Base-by-base conservation (phyloP, 2,797 vertebrate species). In the Chanos chanos region DNA sequence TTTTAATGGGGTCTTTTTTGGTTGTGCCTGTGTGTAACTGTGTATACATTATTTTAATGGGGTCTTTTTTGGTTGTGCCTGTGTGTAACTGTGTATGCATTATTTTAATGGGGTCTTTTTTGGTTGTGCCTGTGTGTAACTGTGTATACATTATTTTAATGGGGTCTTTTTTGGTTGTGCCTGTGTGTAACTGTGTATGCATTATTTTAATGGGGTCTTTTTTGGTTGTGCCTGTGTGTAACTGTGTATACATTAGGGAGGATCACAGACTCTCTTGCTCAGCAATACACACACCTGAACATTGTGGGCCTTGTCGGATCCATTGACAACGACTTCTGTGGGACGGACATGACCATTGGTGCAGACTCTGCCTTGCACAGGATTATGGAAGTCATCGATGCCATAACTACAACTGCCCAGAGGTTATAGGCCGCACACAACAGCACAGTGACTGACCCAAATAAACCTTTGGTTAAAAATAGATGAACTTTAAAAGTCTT, bases 311-410 rank as follows among this genome's bases (percentile, higher is more conserved):
- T 98, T 15, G 95, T 98, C 24, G 96, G 96, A 36, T 98, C 96
- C 68, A 98, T 98, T 0, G 96, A 98, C 79, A 98, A 98, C 0
- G 96, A 98, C 78, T 98, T 98, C 90, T 97, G 96, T 0, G 96
- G 96, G 66, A 98, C 95, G 0, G 96, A 98, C 81, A 98, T 98
- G 96, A 98, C 96, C 72, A 98, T 98, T 0, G 96, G 95, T 18
- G 95, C 94, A 0, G 94, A 98, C 78, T 98, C 95, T 0, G 95
- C 95, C 0, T 83, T 97, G 68, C 95, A 98, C 55, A 92, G 95
- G 55, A 98, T 98, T 82, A 95, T 94, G 89, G 94, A 97, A 83
- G 92, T 96, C 58, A 90, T 95, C 0, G 95, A 98, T 0, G 93
- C 95, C 28, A 98, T 97, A 81, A 92, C 89, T 80, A 98, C 95